Base-by-base conservation (phyloP, 2,113 vertebrate species). In the Poecilia latipinna region DNA sequence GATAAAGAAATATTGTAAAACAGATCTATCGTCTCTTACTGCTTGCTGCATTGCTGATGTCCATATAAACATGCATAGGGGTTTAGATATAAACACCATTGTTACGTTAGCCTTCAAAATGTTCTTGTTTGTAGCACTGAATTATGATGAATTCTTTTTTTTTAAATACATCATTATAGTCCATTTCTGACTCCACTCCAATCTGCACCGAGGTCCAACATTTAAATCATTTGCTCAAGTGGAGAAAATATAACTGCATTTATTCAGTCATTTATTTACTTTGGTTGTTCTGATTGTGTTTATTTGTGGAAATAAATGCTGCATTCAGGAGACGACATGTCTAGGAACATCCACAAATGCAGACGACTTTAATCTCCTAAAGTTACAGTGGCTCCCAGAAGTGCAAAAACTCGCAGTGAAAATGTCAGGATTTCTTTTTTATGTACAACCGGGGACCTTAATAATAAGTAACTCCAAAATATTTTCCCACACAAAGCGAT, bases 341-440 rank as follows among this genome's bases (percentile, higher is more conserved):
- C 44, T 48, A 65, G 28, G 13, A 8, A 7, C 32, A 32, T 33
- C 51, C 51, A 70, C n/a, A 54, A 19, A 71, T 51, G 15, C 33
- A 78, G 74, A 75, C 68, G 8, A 61, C 69, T 19, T 72, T 70
- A 44, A 57, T n/a, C 24, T 57, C 24, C 11, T 8, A 48, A 48
- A 48, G 44, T 48, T 6, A n/a, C 51, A 54, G 51, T 54, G 51
- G 51, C 51, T 54, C 6, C 24, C 22, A 54, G 8, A 54, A 24
- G 51, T 2, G 6, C 24, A n/a, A 22, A n/a, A n/a, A 17, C n/a
- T 7, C 22, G 8, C 51, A 24, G 51, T n/a, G 1, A 8, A 54
- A 54, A 54, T n/a, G 22, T 24, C 51, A 54, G 8, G 51, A 54
- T 8, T 54, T 22, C 12, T 42, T 42, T 13, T 42, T 42, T 42